Percentiles rank a stretch among this genome's conserved stretches.
Conservation (phyloP, 2,797 vertebrate genomes). For the Tachyglossus aculeatus region DNA sequence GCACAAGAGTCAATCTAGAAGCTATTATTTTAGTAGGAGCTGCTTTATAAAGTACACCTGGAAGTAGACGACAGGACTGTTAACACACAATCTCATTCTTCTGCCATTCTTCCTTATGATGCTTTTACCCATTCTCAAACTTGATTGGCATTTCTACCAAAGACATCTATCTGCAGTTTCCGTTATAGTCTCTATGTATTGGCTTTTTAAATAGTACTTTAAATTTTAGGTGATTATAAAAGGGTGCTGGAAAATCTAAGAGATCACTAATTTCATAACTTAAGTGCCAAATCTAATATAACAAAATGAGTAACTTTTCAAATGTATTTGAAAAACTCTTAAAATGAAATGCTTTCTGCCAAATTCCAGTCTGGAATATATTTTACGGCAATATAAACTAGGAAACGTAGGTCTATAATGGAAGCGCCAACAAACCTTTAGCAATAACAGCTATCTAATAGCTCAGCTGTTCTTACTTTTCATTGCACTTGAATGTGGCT, state of each 20-base stretch:
- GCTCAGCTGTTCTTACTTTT: conserved; percentile 81
- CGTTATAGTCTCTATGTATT: no score
- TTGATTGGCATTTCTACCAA: neutral
- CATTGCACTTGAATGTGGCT: conserved; percentile 78
- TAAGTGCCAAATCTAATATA: conserved; percentile 54
- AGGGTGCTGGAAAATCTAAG: conserved; percentile 62
- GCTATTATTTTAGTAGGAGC: no score
- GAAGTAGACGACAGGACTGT: no score
- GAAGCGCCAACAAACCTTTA: conserved; percentile 76
- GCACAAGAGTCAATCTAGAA: no score
- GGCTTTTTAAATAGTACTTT: conserved; percentile 22
- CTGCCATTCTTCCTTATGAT: no score
- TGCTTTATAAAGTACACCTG: no score
- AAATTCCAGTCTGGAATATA: conserved; percentile 69
- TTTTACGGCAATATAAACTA: conserved; percentile 75
- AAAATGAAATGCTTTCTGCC: conserved; percentile 68
- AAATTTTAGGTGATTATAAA: conserved; percentile 48
- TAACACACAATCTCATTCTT: no score
- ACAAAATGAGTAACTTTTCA: conserved; percentile 36
- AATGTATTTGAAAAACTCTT: conserved; percentile 52
- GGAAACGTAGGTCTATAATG: conserved; percentile 73
- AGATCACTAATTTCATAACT: conserved; percentile 57
- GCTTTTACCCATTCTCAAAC: no score
- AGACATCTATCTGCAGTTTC: no score
- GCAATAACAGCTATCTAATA: conserved; percentile 66